These are phyloP conservation scores for Enoplosus armatus DNA, from an alignment of 2,797 vertebrate genomes.

Conservation along the genomic window DNA sequence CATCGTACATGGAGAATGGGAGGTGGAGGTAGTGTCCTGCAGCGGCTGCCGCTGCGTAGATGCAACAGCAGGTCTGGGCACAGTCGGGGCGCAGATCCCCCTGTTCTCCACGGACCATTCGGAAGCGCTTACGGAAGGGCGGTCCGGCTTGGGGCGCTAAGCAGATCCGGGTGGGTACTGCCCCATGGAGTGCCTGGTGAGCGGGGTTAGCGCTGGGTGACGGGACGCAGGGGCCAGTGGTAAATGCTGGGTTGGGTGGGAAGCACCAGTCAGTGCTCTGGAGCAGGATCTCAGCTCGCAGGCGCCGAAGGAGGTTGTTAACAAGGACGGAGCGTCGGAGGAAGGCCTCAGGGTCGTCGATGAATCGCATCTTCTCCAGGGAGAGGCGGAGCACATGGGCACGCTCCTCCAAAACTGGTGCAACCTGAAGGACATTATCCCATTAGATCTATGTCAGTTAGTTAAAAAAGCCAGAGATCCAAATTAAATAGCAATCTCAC, in stretches of 20 bases:
- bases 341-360: conserved; percentile 96
- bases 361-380: conserved; percentile 96
- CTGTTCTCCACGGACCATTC: conserved; percentile 84
- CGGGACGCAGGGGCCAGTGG: conserved; percentile 52
- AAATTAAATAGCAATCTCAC: no score
- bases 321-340: conserved; percentile 95
- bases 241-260: conserved; percentile 77
- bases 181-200: conserved; percentile 69
- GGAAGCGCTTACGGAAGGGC: conserved; percentile 92
- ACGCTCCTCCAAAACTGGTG: conserved; percentile 92
- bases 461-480: neutral
- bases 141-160: conserved; percentile 79
- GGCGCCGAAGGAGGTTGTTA: conserved; percentile 95
- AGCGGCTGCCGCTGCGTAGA: conserved; percentile 85
- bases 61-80: conserved; percentile 93
- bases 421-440: conserved; percentile 60
- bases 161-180: conserved; percentile 73
- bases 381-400: conserved; percentile 96
- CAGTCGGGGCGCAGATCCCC: conserved; percentile 84
- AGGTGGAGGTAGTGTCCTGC: conserved; percentile 91
- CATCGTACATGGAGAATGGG: conserved; percentile 89
- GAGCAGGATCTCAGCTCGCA: conserved; percentile 93
- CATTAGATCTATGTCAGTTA: no score
- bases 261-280: conserved; percentile 95
- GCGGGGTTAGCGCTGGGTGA: conserved; percentile 51